Evolutionary conservation across 2,888 invertebrate genomes (phyloP).

Genomic region (Melanostoma mellinum): DNA sequence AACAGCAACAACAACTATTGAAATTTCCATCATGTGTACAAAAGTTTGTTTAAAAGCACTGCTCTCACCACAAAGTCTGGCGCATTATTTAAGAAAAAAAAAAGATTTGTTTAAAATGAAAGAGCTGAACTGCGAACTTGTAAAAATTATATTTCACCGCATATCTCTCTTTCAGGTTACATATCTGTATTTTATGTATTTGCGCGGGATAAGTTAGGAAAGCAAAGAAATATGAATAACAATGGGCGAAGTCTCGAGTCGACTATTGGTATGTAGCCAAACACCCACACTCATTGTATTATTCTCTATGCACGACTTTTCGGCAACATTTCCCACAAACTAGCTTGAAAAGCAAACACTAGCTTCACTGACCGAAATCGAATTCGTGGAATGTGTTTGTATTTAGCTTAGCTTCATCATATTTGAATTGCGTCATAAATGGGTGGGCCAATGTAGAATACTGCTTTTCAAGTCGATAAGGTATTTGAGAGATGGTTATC

Average conservation of each 20-base stretch:
- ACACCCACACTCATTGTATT: slow-evolving; percentile 42
- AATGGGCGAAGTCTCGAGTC: slow-evolving; percentile 43
- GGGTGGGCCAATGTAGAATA: slow-evolving; percentile 46
- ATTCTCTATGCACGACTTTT: slow-evolving; percentile 21
- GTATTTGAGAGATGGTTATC: slow-evolving; percentile 41
- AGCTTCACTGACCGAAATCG: slow-evolving; percentile 58
- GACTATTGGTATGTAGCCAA: slow-evolving; percentile 43
- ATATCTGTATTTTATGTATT: slow-evolving; percentile 22
- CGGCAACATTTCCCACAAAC: slow-evolving; percentile 52
- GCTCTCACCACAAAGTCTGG: slow-evolving; percentile 28
- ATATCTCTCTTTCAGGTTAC: background rate
- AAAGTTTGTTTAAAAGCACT: slow-evolving; percentile 29
- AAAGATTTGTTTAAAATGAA: slow-evolving; percentile 50
- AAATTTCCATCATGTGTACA: slow-evolving; percentile 56
- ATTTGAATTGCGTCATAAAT: slow-evolving; percentile 61
- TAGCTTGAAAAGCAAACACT: slow-evolving; percentile 26
- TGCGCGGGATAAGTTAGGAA: slow-evolving; percentile 54
- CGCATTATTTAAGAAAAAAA: slow-evolving; percentile 26
- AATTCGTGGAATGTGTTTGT: slow-evolving; percentile 27
- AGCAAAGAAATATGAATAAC: slow-evolving; percentile 44
- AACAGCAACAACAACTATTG: slow-evolving; percentile 25
- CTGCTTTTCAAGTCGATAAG: slow-evolving; percentile 33
- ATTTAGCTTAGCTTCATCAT: slow-evolving; percentile 17
- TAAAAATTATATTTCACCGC: background rate
- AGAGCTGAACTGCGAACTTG: slow-evolving; percentile 62